Conservation (phyloP, 2,113 vertebrate species). For the Poecile atricapillus region DNA sequence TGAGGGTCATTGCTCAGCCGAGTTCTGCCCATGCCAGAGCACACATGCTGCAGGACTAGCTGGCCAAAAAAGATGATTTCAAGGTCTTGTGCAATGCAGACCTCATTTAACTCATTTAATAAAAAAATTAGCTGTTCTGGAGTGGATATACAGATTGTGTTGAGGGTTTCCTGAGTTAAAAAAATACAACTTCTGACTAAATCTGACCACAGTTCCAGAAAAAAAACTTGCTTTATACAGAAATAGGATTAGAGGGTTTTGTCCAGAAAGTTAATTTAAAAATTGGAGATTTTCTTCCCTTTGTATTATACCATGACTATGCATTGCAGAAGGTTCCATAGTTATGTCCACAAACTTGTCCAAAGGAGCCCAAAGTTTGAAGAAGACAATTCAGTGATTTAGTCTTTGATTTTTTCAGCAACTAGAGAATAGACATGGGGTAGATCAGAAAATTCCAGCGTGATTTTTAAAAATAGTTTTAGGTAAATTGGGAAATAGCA, state of each 20-base stretch:
- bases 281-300: not conserved
- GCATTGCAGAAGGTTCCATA: not conserved
- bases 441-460: not conserved
- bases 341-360: not conserved
- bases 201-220: not conserved
- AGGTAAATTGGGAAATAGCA: not conserved
- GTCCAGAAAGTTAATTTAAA: not conserved
- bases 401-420: not conserved
- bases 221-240: not conserved
- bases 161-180: not conserved
- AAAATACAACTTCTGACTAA: not conserved
- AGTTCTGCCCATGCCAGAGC: not conserved
- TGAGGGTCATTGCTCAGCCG: not conserved
- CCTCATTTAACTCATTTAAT: not conserved
- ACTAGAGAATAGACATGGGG: not conserved
- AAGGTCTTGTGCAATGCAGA: not conserved
- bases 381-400: not conserved
- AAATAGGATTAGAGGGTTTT: not conserved
- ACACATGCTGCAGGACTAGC: not conserved
- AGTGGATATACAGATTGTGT: not conserved
- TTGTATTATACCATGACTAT: not conserved
- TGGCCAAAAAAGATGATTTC: not conserved
- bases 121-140: not conserved
- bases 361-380: not conserved
- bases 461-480: not conserved